Evolutionary conservation across 2,113 vertebrate species (phyloP), one percentile per base, ranked within the genome.

Genomic region (Himantopus leucocephalus): DNA sequence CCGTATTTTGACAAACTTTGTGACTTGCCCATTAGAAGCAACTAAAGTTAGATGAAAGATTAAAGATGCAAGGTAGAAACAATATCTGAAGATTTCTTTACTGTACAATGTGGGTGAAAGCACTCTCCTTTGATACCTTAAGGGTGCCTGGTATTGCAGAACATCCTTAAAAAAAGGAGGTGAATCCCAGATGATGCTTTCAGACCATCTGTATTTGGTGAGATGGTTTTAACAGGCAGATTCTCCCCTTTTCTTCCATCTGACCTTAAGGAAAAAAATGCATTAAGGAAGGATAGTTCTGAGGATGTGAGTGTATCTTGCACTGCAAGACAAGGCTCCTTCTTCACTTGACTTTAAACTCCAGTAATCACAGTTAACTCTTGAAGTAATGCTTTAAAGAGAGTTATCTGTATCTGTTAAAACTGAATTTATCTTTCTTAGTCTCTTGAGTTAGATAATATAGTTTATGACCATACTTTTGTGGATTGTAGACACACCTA

Each of bases 241-340:
- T 88, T 94, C 67, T 90, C 67, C 78, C 78, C 79, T 88, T 95
- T 96, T 92, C 47, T 79, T 85, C 12, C n/a, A 77, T 80, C 78
- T 95, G 90, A 96, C 96, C 95, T 92, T 93, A 73, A 95, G 89
- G 86, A 84, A 78, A 89, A 94, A 95, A 82, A 58, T 72, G 62
- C 94, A 97, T 97, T 97, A 97, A 95, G 30, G 58, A 79, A 87
- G 15, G 41, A 62, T 63, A 35, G 23, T 63, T 93, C 55, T 92
- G 82, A 92, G 59, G 74, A 76, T 47, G 35, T 50, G 53, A 79
- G 37, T 41, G 58, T 87, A 82, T 64, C 76, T 87, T 85, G 71
- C 45, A 16, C 26, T 72, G 43, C 35, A 70, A 90, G 37, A 63
- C 53, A 74, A 86, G 45, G 17, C 50, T 86, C 32, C 48, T 71